Base-by-base conservation (phyloP, 2,113 vertebrate species). In the Tichodroma muraria region DNA sequence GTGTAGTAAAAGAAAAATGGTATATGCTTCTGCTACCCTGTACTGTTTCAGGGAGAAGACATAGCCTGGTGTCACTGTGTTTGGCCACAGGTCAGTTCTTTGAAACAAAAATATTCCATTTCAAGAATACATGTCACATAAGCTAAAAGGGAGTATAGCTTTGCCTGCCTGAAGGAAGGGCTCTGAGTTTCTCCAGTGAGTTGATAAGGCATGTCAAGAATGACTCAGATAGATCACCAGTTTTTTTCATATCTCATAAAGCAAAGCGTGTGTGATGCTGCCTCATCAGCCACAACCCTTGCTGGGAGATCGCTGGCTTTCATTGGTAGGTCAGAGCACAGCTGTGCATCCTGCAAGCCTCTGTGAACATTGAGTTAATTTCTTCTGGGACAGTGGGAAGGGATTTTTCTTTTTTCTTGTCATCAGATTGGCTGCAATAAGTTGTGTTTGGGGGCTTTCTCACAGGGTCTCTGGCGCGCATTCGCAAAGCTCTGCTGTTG, bases 401-500 rank as follows among this genome's bases (percentile, higher is more conserved):
- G 20, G 49, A 28, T 15, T 50, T n/a, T 27, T 57, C 13, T 35
- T 68, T 85, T 30, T 66, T 5, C 53, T 76, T 78, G 38, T 64
- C 44, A 47, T 60, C 64, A 88, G 31, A 37, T 19, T 82, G 81
- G 10, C 40, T 80, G 54, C 52, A 65, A 28, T 40, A 47, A 84
- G 76, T 14, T 56, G 35, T 42, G 12, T 45, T 92, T 59, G 31
- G 66, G 33, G 70, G 15, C 31, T 85, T 95, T 94, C 49, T 91
- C 33, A 64, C 15, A 8, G 8, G 8, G 6, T 79, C 28, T 85
- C 40, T 82, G 28, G 7, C 0, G 0, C 38, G 23, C 47, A 6
- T 28, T 59, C 8, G 2, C 45, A 81, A 72, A 82, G 28, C 24
- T 65, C 68, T 61, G 40, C 50, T 57, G 16, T 40, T 59, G 42